Conservation (phyloP, 2,888 invertebrate genomes). For the Melanchra persicariae region DNA sequence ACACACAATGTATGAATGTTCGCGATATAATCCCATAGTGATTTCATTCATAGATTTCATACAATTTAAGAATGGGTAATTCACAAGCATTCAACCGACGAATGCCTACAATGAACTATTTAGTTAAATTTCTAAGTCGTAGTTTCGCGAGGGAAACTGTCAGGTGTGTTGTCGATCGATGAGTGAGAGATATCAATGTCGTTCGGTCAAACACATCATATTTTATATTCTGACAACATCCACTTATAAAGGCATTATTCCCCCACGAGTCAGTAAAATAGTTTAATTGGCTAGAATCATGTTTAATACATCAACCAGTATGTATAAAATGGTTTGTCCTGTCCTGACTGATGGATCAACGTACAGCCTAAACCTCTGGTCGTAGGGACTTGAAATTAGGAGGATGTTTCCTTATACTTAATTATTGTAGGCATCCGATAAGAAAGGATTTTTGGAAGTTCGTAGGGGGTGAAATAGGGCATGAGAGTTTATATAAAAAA, state of each 20-base stretch:
- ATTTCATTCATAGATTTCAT: slow-evolving; percentile 44
- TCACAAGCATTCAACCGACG: slow-evolving; percentile 39
- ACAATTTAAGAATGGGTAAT: slow-evolving; percentile 40
- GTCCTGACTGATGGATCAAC: too few species aligned
- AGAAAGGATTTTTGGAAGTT: too few species aligned
- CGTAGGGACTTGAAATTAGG: too few species aligned
- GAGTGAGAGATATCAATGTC: slow-evolving; percentile 43
- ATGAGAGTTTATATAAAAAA: too few species aligned
- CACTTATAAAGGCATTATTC: slow-evolving; percentile 40
- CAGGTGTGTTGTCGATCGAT: slow-evolving; percentile 59
- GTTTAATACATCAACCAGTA: slow-evolving; percentile 12
- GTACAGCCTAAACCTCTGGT: too few species aligned
- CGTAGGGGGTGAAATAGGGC: too few species aligned
- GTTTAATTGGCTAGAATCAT: slow-evolving; percentile 29
- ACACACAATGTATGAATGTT: slow-evolving; percentile 11
- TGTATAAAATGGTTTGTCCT: too few species aligned
- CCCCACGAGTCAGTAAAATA: background rate
- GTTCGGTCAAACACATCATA: slow-evolving; percentile 32
- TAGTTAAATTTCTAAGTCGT: slow-evolving; percentile 11
- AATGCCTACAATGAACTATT: slow-evolving; percentile 44
- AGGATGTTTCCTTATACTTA: too few species aligned
- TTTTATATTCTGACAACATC: slow-evolving; percentile 39
- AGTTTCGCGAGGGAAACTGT: slow-evolving; percentile 51
- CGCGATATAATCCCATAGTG: slow-evolving; percentile 7
- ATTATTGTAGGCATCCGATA: too few species aligned